phyloP scores from a whole-genome alignment of 2,888 invertebrate species.

The Stenotaenia linearis region DNA sequence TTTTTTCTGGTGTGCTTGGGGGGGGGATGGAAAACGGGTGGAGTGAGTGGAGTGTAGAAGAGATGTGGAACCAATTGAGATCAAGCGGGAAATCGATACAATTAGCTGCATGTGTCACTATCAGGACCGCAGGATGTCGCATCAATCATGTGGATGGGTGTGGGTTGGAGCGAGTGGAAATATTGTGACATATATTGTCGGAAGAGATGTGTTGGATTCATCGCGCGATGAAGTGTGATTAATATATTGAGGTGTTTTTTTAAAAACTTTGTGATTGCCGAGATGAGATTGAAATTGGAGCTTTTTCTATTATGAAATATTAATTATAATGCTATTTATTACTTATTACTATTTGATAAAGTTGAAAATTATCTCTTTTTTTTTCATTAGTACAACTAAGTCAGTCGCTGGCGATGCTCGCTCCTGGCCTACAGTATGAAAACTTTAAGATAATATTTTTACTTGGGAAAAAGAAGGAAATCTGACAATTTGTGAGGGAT shows the following conservation, averaged over 20 bases:
- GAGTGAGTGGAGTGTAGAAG: not conserved
- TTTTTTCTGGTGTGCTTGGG: not conserved
- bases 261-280: not conserved
- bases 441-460: too few species aligned
- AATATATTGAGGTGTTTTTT: not conserved
- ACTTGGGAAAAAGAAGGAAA: too few species aligned
- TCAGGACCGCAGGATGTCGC: conserved; percentile 15
- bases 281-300: not conserved
- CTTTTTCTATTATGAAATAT: too few species aligned
- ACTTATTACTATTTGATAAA: too few species aligned
- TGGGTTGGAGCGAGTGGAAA: not conserved
- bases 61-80: conserved; percentile 3
- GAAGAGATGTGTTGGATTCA: not conserved
- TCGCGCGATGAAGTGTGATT: not conserved
- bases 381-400: too few species aligned
- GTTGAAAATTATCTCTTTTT: too few species aligned
- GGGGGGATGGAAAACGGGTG: not conserved
- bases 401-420: too few species aligned
- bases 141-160: not conserved
- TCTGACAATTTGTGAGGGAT: too few species aligned
- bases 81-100: conserved; percentile 2
- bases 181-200: not conserved
- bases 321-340: too few species aligned
- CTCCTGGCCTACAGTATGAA: too few species aligned
- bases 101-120: conserved; percentile 19